Evolutionary conservation across 1,140 invertebrate species (phyloP).

Genomic region (Drosophila nasuta): DNA sequence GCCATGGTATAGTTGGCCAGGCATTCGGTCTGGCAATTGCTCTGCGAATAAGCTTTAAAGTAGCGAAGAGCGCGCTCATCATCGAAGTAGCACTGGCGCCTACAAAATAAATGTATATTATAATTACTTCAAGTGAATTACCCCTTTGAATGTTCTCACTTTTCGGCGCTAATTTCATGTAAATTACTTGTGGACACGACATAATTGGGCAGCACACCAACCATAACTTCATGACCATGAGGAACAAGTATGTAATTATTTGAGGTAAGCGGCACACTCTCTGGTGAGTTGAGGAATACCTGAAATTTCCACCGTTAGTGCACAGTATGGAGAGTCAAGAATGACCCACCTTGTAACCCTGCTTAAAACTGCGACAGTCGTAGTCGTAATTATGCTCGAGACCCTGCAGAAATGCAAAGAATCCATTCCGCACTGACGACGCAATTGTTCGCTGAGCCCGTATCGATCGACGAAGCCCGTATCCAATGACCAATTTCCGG

Average conservation of each 20-base stretch:
- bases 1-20: slow-evolving; percentile 89
- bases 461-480: slow-evolving; percentile 82
- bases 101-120: slow-evolving; percentile 48
- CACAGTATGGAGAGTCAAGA: background rate
- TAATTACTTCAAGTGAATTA: background rate
- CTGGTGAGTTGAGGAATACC: slow-evolving; percentile 85
- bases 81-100: slow-evolving; percentile 88
- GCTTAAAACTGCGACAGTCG: slow-evolving; percentile 85
- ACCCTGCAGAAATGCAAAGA: slow-evolving; percentile 84
- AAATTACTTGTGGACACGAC: slow-evolving; percentile 87
- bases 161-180: slow-evolving; percentile 85
- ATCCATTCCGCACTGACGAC: slow-evolving; percentile 84
- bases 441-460: slow-evolving; percentile 85
- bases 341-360: slow-evolving; percentile 85
- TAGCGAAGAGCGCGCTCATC: slow-evolving; percentile 87
- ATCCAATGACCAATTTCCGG: slow-evolving; percentile 85
- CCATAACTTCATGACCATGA: slow-evolving; percentile 87
- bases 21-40: slow-evolving; percentile 91
- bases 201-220: slow-evolving; percentile 87
- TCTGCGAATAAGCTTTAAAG: slow-evolving; percentile 90
- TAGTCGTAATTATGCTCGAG: slow-evolving; percentile 85
- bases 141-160: slow-evolving; percentile 63
- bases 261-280: slow-evolving; percentile 86
- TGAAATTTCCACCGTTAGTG: slow-evolving; percentile 24
- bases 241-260: slow-evolving; percentile 87